phyloP scores from a whole-genome alignment of 2,797 vertebrate genomes.

The Heteromormyrus szaboi region DNA sequence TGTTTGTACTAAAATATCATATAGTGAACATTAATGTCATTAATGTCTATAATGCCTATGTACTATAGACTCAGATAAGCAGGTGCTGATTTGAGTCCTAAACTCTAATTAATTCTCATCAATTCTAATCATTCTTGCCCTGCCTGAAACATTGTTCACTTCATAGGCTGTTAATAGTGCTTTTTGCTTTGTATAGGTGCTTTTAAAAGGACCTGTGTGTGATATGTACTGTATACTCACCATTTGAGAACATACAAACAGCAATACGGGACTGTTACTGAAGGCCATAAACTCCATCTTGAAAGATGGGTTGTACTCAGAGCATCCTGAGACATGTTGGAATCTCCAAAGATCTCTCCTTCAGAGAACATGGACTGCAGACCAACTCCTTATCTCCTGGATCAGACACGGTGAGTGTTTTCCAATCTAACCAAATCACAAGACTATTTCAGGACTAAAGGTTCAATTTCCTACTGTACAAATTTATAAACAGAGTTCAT shows the following conservation, averaged over 20 bases:
- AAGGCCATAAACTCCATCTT: background rate
- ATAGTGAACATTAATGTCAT: background rate
- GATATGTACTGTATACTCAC: background rate
- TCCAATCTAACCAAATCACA: slow-evolving; percentile 18
- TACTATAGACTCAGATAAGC: background rate
- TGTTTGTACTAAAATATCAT: background rate
- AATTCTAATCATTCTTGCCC: background rate
- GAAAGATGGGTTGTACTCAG: slow-evolving; percentile 57
- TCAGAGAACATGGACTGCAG: slow-evolving; percentile 24
- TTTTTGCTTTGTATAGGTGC: background rate
- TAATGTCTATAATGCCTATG: background rate
- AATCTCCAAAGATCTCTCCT: slow-evolving; percentile 26
- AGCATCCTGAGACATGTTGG: slow-evolving; percentile 44
- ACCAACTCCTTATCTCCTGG: background rate
- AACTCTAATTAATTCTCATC: background rate
- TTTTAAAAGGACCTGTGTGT: background rate
- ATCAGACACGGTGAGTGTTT: background rate
- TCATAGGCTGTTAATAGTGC: background rate
- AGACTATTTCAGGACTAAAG: background rate
- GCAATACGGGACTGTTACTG: background rate
- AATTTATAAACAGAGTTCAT: background rate
- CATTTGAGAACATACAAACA: background rate
- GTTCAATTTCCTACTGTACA: background rate
- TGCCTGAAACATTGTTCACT: background rate
- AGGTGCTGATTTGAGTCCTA: background rate